Percentiles rank a stretch among this genome's conserved stretches.
phyloP scores from a whole-genome alignment of 2,797 vertebrate species.

The Ctenosaura bakeri region DNA sequence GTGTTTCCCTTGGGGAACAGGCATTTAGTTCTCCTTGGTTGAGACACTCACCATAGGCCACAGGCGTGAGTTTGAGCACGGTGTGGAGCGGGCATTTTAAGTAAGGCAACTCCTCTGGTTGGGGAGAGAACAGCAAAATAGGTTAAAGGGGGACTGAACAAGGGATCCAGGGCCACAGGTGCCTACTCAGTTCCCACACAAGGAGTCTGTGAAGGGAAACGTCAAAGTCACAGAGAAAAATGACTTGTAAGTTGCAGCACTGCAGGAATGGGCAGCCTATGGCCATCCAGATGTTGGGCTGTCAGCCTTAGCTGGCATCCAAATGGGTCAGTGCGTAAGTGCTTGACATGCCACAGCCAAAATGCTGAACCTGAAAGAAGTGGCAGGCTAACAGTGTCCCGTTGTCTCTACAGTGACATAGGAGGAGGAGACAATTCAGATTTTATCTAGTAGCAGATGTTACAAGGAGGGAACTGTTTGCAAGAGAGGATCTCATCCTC shows the following conservation, averaged over 20 bases:
- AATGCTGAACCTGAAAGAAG: no score
- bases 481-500: background rate
- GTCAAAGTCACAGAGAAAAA: background rate
- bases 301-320: background rate
- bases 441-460: background rate
- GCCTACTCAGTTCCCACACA: no score
- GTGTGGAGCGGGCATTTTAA: conserved; percentile 89
- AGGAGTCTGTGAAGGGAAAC: background rate
- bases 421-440: background rate
- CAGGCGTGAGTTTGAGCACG: conserved; percentile 88
- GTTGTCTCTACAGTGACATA: background rate
- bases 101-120: conserved; percentile 86
- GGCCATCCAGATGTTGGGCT: background rate
- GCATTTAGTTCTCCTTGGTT: background rate
- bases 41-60: conserved; percentile 81
- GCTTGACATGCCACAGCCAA: background rate
- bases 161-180: background rate
- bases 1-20: background rate
- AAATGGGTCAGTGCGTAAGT: background rate
- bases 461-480: background rate
- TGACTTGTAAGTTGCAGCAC: background rate
- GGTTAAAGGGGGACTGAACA: background rate
- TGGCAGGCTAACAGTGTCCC: no score
- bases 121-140: conserved; percentile 39
- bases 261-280: background rate